Base-by-base conservation (phyloP, 2,888 invertebrate species). In the Neoaliturus tenellus region DNA sequence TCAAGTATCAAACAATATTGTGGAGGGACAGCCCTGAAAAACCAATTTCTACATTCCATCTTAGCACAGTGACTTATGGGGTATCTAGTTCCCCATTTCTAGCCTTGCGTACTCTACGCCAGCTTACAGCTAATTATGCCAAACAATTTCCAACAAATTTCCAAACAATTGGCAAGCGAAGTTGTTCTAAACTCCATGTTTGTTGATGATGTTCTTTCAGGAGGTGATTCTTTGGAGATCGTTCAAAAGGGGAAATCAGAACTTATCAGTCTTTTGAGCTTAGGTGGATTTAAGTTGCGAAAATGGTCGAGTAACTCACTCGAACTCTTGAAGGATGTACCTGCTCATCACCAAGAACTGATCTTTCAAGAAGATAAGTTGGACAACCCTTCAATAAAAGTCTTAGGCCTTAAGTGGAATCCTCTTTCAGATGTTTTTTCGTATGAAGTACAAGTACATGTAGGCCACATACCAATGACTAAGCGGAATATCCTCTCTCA, bases 401-500 rank as follows among this genome's bases (percentile, higher is more conserved):
- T 85, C 23, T 62, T 85, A n/a, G 85, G 81, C 8, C 69, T 85
- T 14, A 62, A 83, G n/a, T 85, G 85, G 85, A 17, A 44, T 12
- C 83, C 85, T n/a, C 17, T 20, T n/a, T 33, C 62, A 39, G 83
- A 85, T 67, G 44, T 51, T 17, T 85, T 85, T 33, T 69, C 80
- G 5, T 85, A 83, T 58, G 44, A 55, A 14, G 69, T 71, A 25
- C 67, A 31, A n/a, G n/a, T n/a, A n/a, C n/a, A n/a, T 6, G n/a
- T 23, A 31, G 28, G 5, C 6, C 17, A 67, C 3, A 6, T 25
- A 14, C 14, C 17, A 0, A 31, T 62, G 14, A 87, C 87, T 0
- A 88, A 88, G 84, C 83, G 88, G 14, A 82, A 71, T 20, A 83
- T 89, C 6, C 73, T 88, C 12, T 87, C 87, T 3, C 86, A 86